A percentile compares a stretch with the other conserved stretches of the same genome.
phyloP scores from a whole-genome alignment of 2,797 vertebrate genomes.

The Steatocranus sp. region DNA sequence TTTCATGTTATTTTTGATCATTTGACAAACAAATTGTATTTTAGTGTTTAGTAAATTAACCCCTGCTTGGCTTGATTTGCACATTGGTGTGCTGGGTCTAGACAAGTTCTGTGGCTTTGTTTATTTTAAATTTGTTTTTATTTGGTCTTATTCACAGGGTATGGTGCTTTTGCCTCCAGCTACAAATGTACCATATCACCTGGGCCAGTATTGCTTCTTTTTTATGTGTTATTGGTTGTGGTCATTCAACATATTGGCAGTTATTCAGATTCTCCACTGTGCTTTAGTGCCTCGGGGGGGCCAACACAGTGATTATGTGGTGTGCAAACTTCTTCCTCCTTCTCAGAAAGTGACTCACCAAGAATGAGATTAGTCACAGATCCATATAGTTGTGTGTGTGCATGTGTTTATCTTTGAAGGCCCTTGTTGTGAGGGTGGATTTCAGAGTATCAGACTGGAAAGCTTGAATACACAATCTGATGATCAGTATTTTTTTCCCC shows the following conservation, averaged over 20 bases:
- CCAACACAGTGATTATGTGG: conserved; percentile 52
- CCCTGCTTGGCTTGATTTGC: not conserved
- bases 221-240: not conserved
- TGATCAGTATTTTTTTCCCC: not conserved
- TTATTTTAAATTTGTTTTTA: not conserved
- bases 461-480: not conserved
- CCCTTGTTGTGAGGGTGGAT: not conserved
- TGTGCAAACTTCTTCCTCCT: conserved; percentile 50
- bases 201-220: conserved; percentile 4
- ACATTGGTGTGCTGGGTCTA: not conserved
- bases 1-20: not conserved
- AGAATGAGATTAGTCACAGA: conserved; percentile 64
- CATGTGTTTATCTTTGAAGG: conserved; percentile 37
- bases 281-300: conserved; percentile 22
- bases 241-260: conserved; percentile 29
- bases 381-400: conserved; percentile 27
- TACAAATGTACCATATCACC: not conserved
- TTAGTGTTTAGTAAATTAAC: not conserved
- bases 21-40: not conserved
- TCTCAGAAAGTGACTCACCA: conserved; percentile 69
- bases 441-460: not conserved
- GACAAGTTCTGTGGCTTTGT: not conserved
- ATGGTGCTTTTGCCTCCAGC: not conserved
- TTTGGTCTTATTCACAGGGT: not conserved
- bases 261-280: conserved; percentile 32